Evolutionary conservation across 2,888 invertebrate genomes (phyloP), one percentile per base, ranked within the genome.

Genomic region (Drosophila greeni): DNA sequence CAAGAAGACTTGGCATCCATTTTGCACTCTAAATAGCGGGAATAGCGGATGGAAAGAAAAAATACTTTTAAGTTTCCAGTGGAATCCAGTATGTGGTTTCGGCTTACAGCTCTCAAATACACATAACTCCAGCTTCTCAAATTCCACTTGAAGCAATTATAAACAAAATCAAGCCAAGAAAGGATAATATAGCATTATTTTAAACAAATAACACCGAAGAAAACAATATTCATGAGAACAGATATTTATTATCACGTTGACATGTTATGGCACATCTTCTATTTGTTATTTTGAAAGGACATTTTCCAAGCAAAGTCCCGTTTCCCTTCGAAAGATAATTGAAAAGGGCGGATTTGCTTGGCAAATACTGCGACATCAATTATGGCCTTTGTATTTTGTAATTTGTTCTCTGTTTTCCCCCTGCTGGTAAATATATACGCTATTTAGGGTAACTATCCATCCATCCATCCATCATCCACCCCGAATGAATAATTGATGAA

Each of bases 401-500:
- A 49, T 36, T 18, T 36, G 55, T 31, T 45, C 45, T 9, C 45
- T 20, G 31, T 14, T 12, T 45, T 45, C 1, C 29, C 29, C 45
- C 18, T 29, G 29, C 29, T 29, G 8, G 18, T 14, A 45, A 45
- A 31, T 31, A 8, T 31, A 8, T 14, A 18, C 6, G 37, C 12
- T 29, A 51, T 51, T 29, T 37, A 56, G 51, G 51, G 36, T 56
- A 51, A 56, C 51, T 36, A 55, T 26, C 26, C n/a, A n/a, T n/a
- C n/a, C n/a, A n/a, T n/a, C n/a, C 45, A 45, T 24, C 48, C n/a
- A 55, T 49, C 49, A 56, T 37, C 51, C 55, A 56, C 55, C 55
- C 55, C 37, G 26, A 26, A 51, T 31, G 24, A 39, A 60, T 60
- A 31, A 56, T 39, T 60, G 36, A 37, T 42, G 42, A 24, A 26